phyloP scores from a whole-genome alignment of 2,797 vertebrate genomes.

The Enteromius paludinosus region DNA sequence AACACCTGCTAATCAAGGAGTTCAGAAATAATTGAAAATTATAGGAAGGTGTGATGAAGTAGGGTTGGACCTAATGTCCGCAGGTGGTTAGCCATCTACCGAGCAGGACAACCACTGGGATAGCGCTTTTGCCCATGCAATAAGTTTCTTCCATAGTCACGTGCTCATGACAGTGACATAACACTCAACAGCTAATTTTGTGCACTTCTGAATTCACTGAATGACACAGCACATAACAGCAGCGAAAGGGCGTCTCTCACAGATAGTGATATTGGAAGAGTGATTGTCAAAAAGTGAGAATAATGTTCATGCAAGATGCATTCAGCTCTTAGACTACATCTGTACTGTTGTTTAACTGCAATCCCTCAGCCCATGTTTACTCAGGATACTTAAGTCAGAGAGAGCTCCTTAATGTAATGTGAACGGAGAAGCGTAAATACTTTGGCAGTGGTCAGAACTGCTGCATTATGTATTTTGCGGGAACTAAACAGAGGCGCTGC shows the following conservation, averaged over 20 bases:
- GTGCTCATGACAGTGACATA: not conserved
- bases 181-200: not conserved
- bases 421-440: slow-evolving; percentile 60
- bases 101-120: not conserved
- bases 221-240: not conserved
- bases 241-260: not conserved
- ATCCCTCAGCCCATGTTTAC: slow-evolving; percentile 32
- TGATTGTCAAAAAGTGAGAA: not conserved
- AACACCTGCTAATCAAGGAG: not conserved
- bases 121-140: not conserved
- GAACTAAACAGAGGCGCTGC: slow-evolving; percentile 62
- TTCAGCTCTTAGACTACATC: slow-evolving; percentile 3
- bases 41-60: not conserved
- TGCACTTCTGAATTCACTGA: not conserved
- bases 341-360: slow-evolving; percentile 44
- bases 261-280: not conserved
- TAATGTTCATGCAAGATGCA: slow-evolving; percentile 39
- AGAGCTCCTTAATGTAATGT: slow-evolving; percentile 57
- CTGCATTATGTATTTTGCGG: slow-evolving; percentile 76
- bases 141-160: not conserved
- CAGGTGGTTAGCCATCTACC: not conserved
- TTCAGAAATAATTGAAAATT: not conserved
- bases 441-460: slow-evolving; percentile 70
- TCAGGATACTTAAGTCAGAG: slow-evolving; percentile 46
- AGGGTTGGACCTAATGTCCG: not conserved